These are phyloP conservation scores for Zingel zingel DNA, from an alignment of 2,113 vertebrate species.

Conservation along the genomic window DNA sequence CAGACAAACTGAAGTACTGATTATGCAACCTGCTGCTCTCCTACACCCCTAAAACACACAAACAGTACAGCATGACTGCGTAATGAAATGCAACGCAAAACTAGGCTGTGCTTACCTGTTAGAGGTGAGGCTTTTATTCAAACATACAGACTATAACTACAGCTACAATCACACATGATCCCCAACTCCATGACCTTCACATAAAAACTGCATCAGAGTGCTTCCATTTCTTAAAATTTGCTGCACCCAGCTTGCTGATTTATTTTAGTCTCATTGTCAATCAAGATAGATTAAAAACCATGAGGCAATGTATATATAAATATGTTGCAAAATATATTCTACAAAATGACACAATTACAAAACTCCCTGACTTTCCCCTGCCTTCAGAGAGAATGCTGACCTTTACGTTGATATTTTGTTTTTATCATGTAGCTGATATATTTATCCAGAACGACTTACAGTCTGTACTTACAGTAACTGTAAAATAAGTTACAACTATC, in stretches of 20 bases:
- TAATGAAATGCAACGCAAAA: conserved; percentile 25
- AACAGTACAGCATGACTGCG: conserved; percentile 34
- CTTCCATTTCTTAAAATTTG: not conserved
- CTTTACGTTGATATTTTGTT: not conserved
- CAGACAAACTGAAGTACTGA: conserved; percentile 26
- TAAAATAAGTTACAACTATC: not conserved
- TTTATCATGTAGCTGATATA: not conserved
- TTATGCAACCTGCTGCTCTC: conserved; percentile 41
- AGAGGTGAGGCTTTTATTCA: conserved; percentile 22
- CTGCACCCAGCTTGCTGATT: accelerated
- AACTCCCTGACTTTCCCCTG: not conserved
- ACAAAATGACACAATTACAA: not conserved
- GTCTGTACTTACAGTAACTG: not conserved
- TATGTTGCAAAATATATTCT: not conserved
- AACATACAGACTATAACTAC: conserved; percentile 20
- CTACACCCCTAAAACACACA: conserved; percentile 67
- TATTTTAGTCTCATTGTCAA: not conserved
- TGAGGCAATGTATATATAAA: not conserved
- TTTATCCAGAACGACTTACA: not conserved
- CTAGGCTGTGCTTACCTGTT: conserved; percentile 26
- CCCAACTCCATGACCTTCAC: not conserved
- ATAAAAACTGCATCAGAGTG: not conserved
- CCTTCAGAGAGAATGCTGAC: not conserved
- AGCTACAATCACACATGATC: not conserved
- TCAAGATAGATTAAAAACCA: not conserved